Conservation (phyloP, 1,140 invertebrate genomes). For the Drosophila busckii region DNA sequence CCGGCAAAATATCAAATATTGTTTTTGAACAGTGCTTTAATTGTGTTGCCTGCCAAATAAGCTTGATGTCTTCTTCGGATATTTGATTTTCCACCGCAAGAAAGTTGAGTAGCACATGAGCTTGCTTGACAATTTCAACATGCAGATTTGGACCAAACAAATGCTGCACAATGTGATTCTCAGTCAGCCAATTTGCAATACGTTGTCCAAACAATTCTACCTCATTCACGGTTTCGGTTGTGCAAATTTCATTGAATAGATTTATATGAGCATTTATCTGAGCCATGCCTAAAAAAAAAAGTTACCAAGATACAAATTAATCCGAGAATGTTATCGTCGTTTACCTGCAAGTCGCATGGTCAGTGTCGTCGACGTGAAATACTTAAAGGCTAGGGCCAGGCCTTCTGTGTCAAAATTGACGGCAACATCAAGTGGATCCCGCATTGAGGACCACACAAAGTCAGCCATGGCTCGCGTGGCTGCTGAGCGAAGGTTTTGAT, state of each 20-base stretch:
- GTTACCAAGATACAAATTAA: background rate
- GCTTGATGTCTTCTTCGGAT: slow-evolving; percentile 93
- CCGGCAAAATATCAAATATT: slow-evolving; percentile 93
- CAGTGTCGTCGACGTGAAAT: slow-evolving; percentile 94
- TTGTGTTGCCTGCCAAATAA: slow-evolving; percentile 95
- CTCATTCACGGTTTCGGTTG: slow-evolving; percentile 90
- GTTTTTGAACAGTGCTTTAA: slow-evolving; percentile 96
- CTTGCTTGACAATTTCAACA: slow-evolving; percentile 96
- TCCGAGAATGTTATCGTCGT: background rate
- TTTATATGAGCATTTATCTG: slow-evolving; percentile 97
- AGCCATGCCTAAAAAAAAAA: slow-evolving; percentile 83
- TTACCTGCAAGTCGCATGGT: slow-evolving; percentile 91
- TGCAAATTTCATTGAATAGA: slow-evolving; percentile 92
- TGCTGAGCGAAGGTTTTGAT: slow-evolving; percentile 91
- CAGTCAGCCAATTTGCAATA: slow-evolving; percentile 92
- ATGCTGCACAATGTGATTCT: slow-evolving; percentile 95
- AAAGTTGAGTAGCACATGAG: slow-evolving; percentile 95
- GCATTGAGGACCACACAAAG: slow-evolving; percentile 96
- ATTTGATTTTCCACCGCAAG: slow-evolving; percentile 94
- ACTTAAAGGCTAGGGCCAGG: slow-evolving; percentile 94
- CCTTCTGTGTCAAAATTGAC: slow-evolving; percentile 93
- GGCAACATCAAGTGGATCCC: slow-evolving; percentile 93
- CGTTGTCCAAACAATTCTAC: slow-evolving; percentile 90
- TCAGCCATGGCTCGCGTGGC: slow-evolving; percentile 95
- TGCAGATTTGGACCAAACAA: slow-evolving; percentile 97